Percentiles rank a stretch among this genome's conserved stretches.
Conservation (phyloP, 2,797 vertebrate genomes). For the Enteromius mattozi region DNA sequence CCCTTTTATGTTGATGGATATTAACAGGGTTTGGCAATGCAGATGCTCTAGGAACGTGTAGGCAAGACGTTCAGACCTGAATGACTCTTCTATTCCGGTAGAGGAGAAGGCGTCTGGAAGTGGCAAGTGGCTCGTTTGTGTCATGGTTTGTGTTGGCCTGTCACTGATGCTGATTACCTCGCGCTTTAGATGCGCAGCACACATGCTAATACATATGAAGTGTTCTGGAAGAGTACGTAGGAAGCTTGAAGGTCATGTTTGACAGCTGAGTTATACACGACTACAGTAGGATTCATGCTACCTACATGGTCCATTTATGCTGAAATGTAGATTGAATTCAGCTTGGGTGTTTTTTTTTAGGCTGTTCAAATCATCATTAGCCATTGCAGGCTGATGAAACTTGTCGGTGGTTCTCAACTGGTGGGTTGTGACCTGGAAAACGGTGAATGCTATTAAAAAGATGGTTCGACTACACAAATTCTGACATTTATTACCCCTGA, state of each 20-base stretch:
- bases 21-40: conserved; percentile 15
- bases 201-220: conserved; percentile 6
- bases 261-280: conserved; percentile 11
- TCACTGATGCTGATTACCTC: conserved; percentile 35
- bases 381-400: not conserved
- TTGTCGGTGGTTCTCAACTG: not conserved
- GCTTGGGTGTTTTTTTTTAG: not conserved
- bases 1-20: conserved; percentile 35
- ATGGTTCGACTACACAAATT: not conserved
- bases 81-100: conserved; percentile 7
- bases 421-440: not conserved
- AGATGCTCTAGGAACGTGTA: not conserved
- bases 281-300: conserved; percentile 19
- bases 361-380: not conserved
- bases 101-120: conserved; percentile 24
- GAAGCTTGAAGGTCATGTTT: conserved; percentile 41
- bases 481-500: not conserved
- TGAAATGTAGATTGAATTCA: conserved; percentile 2
- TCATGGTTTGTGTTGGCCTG: conserved; percentile 10
- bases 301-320: conserved; percentile 22
- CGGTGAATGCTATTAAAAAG: not conserved
- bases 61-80: conserved; percentile 7
- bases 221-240: not conserved
- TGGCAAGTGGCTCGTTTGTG: conserved; percentile 38
- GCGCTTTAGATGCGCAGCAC: not conserved